These are phyloP conservation scores for Harpagoxenus sublaevis DNA, from an alignment of 2,888 invertebrate genomes.

Conservation along the genomic window DNA sequence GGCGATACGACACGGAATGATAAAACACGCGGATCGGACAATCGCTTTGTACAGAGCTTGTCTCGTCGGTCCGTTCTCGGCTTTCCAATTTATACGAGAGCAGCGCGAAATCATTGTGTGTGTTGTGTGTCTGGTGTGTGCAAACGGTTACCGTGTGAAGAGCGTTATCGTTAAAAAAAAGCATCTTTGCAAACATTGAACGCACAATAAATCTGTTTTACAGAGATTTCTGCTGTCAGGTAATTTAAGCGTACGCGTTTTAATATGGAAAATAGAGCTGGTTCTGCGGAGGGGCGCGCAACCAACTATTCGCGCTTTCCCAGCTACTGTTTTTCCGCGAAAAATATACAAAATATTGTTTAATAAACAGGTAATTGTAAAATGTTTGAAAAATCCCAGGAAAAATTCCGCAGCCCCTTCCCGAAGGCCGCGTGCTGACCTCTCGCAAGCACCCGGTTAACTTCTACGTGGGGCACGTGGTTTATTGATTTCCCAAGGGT, in stretches of 20 bases:
- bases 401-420: not conserved
- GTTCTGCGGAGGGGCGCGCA: no score
- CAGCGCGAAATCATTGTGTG: not conserved
- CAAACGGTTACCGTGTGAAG: not conserved
- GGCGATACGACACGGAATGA: not conserved
- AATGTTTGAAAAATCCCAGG: not conserved
- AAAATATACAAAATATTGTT: not conserved
- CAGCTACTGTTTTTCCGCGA: not conserved
- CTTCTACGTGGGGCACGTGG: slow-evolving; percentile 22
- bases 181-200: not conserved
- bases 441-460: slow-evolving; percentile 43
- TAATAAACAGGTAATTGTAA: slow-evolving; percentile 27
- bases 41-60: not conserved
- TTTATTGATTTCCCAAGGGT: slow-evolving; percentile 47
- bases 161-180: slow-evolving; percentile 16
- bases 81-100: not conserved
- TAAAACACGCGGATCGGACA: slow-evolving; percentile 5
- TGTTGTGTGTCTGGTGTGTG: not conserved
- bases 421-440: slow-evolving; percentile 45
- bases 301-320: not conserved
- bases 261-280: not conserved
- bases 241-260: not conserved
- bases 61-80: not conserved
- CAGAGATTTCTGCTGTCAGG: not conserved
- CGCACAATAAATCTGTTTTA: not conserved